Conservation (phyloP, 2,113 vertebrate genomes). For the Pycnonotus jocosus region DNA sequence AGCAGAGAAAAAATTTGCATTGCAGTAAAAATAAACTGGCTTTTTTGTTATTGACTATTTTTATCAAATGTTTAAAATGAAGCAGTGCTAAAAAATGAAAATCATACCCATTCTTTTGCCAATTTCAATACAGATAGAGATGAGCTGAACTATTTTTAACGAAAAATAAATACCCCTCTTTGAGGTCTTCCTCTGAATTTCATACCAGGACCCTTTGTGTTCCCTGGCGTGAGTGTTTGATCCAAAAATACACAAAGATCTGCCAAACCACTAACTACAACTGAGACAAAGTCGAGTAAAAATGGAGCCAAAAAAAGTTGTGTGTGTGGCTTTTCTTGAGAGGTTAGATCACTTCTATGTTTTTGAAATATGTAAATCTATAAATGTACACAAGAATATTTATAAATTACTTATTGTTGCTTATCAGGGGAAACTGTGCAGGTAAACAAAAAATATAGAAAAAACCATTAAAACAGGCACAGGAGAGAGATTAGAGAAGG, state of each 20-base stretch:
- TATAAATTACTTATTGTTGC: not conserved
- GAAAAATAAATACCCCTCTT: constrained; percentile 74
- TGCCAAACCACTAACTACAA: constrained; percentile 80
- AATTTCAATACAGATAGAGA: constrained; percentile 77
- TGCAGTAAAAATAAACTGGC: constrained; percentile 68
- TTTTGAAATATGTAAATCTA: constrained; percentile 41
- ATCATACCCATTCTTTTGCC: constrained; percentile 76
- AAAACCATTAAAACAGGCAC: not conserved
- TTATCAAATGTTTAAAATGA: constrained; percentile 73
- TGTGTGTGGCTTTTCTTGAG: constrained; percentile 42
- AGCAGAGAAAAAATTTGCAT: constrained; percentile 52
- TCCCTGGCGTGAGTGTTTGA: constrained; percentile 69
- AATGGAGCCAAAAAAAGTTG: constrained; percentile 56
- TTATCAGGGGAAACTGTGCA: not conserved
- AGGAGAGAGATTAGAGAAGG: not conserved
- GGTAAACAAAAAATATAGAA: not conserved
- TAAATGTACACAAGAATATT: not conserved
- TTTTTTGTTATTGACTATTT: constrained; percentile 78
- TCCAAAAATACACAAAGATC: constrained; percentile 72
- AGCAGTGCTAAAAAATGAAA: constrained; percentile 72
- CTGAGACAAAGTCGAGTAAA: constrained; percentile 49
- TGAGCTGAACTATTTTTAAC: constrained; percentile 75
- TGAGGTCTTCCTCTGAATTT: constrained; percentile 76
- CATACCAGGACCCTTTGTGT: constrained; percentile 75
- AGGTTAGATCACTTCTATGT: constrained; percentile 51